phyloP scores from a whole-genome alignment of 1,140 invertebrate species.

The Macrostomum lignano region DNA sequence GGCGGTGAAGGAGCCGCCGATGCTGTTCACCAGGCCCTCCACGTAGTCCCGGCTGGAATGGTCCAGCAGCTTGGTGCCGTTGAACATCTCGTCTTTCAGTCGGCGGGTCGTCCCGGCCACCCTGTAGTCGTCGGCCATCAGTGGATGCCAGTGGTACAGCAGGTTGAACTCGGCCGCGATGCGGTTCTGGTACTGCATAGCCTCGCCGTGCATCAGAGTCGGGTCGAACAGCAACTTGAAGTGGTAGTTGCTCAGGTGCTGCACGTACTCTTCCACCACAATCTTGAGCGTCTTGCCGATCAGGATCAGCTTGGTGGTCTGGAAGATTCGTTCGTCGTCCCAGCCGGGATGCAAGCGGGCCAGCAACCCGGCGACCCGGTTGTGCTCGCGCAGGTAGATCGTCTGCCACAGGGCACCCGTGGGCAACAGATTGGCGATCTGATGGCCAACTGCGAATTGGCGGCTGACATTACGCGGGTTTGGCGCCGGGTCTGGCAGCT shows the following conservation, averaged over 20 bases:
- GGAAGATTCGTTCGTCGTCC: constrained; percentile 29
- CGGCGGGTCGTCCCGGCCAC: constrained; percentile 17
- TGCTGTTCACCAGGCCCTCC: constrained; percentile 18
- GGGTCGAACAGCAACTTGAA: constrained; percentile 22
- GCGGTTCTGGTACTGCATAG: constrained; percentile 26
- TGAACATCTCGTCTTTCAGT: constrained; percentile 21
- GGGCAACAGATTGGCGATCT: constrained; percentile 23
- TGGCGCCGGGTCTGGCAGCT: constrained; percentile 18
- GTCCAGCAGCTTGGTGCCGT: constrained; percentile 18
- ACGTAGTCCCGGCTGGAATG: constrained; percentile 24
- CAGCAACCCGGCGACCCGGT: constrained; percentile 21
- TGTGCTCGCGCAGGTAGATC: constrained; percentile 24
- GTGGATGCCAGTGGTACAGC: constrained; percentile 29
- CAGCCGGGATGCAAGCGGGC: constrained; percentile 25
- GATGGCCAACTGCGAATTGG: constrained; percentile 24
- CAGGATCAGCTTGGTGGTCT: constrained; percentile 26
- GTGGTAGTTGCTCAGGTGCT: constrained; percentile 28
- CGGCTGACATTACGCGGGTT: constrained; percentile 11
- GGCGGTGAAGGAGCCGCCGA: constrained; percentile 23
- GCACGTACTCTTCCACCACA: constrained; percentile 28
- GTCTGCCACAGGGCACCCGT: constrained; percentile 23
- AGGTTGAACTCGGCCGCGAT: constrained; percentile 28
- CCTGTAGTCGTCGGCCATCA: constrained; percentile 23
- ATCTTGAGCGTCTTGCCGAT: constrained; percentile 28
- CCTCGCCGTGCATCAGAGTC: constrained; percentile 17